Base-by-base conservation (phyloP, 2,888 invertebrate genomes). In the Lycocerus yunnanus region DNA sequence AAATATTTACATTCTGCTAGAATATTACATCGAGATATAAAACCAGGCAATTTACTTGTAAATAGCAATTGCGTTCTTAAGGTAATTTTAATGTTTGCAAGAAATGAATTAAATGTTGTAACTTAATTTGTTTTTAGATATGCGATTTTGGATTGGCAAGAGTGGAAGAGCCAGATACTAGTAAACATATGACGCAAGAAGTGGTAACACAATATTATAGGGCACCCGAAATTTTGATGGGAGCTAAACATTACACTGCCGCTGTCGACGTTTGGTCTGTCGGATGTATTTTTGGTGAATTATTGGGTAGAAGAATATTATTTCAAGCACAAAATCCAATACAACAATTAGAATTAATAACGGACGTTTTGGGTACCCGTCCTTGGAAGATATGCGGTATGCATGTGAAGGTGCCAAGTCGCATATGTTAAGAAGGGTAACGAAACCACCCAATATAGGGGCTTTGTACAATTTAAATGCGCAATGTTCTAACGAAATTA, bases 131-230 rank as follows among this genome's bases (percentile, higher is more conserved):
- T 75, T 77, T 79, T 81, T 82, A 95, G 94, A 99, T 99, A 89
- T 99, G 99, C 90, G 99, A 99, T 91, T 99, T 99, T 88, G 99
- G 99, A 20, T 90, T 99, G 87, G 99, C 99, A 59, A 91, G 99
- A 80, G 97, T 99, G 77, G 98, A 98, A 89, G 99, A 99, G 86
- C 96, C 96, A 1, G 97, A 97, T 86, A 93, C 94, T 84, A 92
- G 92, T 84, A 95, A 95, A 87, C 94, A 96, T 87, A 99, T 99
- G 99, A 99, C 99, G 43, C 99, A 99, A 88, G 99, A 99, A 89
- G 99, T 99, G 78, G 99, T 99, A 77, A 99, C 99, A 80, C 99
- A 99, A 90, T 99, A 99, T 89, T 99, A 99, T 89, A 93, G 99
- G 79, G 98, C 99, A 16, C 99, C 99, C 0, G 99, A 99, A 89